Conservation (phyloP, 2,113 vertebrate species). For the Geothlypis trichas region DNA sequence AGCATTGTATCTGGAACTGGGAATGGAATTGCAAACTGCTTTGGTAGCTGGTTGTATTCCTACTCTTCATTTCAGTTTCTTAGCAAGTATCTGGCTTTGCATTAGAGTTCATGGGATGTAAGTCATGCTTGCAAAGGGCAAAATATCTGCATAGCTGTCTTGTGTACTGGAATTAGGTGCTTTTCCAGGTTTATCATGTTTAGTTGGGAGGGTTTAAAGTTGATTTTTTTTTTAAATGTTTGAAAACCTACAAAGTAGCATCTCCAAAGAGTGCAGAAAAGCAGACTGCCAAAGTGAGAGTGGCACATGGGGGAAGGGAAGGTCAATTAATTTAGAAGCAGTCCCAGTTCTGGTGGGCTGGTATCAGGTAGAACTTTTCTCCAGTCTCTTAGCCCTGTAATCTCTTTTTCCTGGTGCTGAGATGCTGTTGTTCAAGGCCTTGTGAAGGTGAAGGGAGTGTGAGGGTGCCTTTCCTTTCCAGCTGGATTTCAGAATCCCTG, state of each 20-base stretch:
- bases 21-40: neutral
- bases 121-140: neutral
- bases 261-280: neutral
- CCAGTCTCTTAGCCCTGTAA: neutral
- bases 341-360: neutral
- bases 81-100: neutral
- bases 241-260: neutral
- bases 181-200: neutral
- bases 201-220: neutral
- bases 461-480: neutral
- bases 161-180: neutral
- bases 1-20: neutral
- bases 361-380: constrained; percentile 27
- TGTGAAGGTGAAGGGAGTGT: neutral
- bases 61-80: neutral
- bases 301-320: neutral
- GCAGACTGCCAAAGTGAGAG: neutral
- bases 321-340: constrained; percentile 13
- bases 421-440: neutral
- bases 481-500: neutral
- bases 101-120: neutral
- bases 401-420: constrained; percentile 9
- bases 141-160: neutral
- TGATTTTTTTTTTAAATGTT: neutral
- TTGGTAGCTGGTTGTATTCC: neutral